Conservation (phyloP, 2,888 invertebrate genomes). For the Dasysyrphus tricinctus region DNA sequence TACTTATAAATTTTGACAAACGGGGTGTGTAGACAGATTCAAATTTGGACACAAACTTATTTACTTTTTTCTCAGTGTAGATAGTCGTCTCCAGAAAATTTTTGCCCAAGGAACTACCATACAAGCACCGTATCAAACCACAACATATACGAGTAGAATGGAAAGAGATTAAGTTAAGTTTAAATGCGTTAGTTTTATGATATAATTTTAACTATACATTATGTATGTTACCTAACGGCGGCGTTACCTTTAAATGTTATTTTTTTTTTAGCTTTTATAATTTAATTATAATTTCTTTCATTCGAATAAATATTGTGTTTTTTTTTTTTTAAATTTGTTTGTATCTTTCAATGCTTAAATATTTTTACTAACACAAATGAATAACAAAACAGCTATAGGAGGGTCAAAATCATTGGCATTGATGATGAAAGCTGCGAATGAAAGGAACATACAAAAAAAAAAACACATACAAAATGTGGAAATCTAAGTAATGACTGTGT, state of each 20-base stretch:
- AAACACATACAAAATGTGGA: background rate
- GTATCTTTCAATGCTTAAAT: conserved; percentile 4
- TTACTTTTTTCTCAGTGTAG: background rate
- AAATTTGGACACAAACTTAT: too few relatives aligned
- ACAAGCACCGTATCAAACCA: background rate
- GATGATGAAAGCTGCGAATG: conserved; percentile 41
- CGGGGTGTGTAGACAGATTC: too few relatives aligned
- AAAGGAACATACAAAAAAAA: background rate
- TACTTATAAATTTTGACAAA: too few relatives aligned
- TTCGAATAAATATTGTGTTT: conserved; percentile 36
- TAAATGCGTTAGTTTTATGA: conserved; percentile 56
- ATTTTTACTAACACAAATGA: background rate
- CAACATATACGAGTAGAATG: background rate
- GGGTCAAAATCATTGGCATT: conserved; percentile 69
- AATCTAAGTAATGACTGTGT: background rate
- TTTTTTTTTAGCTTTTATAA: conserved; percentile 45
- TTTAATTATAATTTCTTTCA: conserved; percentile 63
- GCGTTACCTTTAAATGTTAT: conserved; percentile 50
- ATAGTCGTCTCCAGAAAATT: background rate
- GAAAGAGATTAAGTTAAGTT: conserved; percentile 12
- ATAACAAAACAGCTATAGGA: conserved; percentile 12
- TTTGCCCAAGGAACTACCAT: background rate
- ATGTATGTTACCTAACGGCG: conserved; percentile 51
- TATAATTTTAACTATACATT: conserved; percentile 67
- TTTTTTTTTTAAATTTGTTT: background rate